Evolutionary conservation across 2,113 vertebrate genomes (phyloP).

Genomic region (Petrocephalus microphthalmus): DNA sequence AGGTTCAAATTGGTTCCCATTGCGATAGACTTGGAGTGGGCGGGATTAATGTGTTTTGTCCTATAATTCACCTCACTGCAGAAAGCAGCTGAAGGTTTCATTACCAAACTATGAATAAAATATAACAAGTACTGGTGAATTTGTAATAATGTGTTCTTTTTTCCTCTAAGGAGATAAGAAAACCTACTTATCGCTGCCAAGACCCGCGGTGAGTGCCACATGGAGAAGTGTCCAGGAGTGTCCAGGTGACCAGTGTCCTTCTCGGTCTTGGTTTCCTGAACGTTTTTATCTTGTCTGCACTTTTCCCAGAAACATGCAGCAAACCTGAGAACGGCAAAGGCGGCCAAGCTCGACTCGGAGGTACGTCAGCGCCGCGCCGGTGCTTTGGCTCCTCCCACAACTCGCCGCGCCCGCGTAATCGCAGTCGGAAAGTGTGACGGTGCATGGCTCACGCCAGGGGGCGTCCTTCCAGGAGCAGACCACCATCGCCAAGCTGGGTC

Average conservation of each 20-base stretch:
- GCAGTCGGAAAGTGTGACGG: background rate
- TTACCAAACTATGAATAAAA: background rate
- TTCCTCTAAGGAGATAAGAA: slow-evolving; percentile 85
- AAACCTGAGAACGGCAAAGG: slow-evolving; percentile 82
- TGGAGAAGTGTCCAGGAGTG: background rate
- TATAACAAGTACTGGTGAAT: background rate
- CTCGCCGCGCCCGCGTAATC: background rate
- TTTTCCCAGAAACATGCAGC: slow-evolving; percentile 76
- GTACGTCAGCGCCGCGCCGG: slow-evolving; percentile 54
- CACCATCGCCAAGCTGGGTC: slow-evolving; percentile 81
- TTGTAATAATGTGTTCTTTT: background rate
- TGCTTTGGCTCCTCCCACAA: background rate
- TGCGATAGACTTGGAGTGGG: background rate
- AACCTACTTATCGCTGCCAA: slow-evolving; percentile 85
- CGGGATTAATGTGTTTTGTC: background rate
- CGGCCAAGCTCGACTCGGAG: slow-evolving; percentile 86
- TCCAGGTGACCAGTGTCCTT: background rate
- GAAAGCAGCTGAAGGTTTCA: background rate
- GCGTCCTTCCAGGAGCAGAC: slow-evolving; percentile 73
- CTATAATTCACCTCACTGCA: background rate
- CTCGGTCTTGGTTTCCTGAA: background rate
- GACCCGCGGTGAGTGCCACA: slow-evolving; percentile 79
- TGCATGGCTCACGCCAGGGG: background rate
- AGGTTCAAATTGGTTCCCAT: background rate
- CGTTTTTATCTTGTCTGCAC: background rate